phyloP scores from a whole-genome alignment of 2,797 vertebrate species.

The Phoxinus dragarum region DNA sequence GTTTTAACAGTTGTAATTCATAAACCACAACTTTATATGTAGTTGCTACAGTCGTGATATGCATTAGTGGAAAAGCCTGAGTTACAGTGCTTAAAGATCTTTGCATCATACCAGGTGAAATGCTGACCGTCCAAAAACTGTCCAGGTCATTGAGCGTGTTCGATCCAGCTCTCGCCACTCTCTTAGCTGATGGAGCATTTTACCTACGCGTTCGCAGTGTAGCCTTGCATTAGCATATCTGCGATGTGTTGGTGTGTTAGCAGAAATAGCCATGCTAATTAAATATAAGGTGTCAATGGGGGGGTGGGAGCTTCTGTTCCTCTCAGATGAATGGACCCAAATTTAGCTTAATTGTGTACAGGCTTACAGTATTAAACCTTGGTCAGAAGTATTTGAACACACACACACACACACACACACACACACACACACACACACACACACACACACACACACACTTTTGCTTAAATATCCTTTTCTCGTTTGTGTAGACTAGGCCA shows the following conservation, averaged over 20 bases:
- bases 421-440: slow-evolving; percentile 2
- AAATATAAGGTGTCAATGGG: slow-evolving; percentile 13
- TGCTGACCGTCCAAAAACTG: slow-evolving; percentile 51
- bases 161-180: slow-evolving; percentile 40
- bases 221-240: slow-evolving; percentile 31
- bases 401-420: neutral
- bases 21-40: neutral
- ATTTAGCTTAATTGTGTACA: slow-evolving; percentile 16
- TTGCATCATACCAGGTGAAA: slow-evolving; percentile 31
- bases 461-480: neutral
- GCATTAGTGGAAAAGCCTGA: neutral
- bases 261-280: slow-evolving; percentile 34
- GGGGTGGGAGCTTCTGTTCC: slow-evolving; percentile 20
- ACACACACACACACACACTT: neutral
- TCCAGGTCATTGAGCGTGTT: slow-evolving; percentile 41
- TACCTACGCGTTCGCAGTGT: neutral
- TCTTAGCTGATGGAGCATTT: slow-evolving; percentile 55
- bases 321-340: slow-evolving; percentile 6
- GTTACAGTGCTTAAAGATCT: neutral
- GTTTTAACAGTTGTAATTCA: neutral
- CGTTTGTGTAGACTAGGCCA: neutral
- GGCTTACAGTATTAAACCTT: neutral
- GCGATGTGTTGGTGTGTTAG: slow-evolving; percentile 24
- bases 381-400: neutral
- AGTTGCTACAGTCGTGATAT: neutral